Base-by-base conservation (phyloP, 2,113 vertebrate species). In the Cichladusa arquata region DNA sequence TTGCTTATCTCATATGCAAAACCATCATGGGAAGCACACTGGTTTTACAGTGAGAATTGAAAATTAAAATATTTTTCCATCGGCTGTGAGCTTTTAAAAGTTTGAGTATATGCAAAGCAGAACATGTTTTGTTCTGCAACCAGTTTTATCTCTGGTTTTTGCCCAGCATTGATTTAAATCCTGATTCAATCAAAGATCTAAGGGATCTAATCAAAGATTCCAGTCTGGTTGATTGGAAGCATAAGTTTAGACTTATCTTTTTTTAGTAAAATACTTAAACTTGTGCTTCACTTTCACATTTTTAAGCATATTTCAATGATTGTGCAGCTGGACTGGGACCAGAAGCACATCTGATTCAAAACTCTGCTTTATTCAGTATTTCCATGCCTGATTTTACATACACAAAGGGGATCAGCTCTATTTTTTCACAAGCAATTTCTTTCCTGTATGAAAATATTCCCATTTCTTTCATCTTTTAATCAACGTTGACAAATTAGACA, bases 391-490 rank as follows among this genome's bases (percentile, higher is more conserved):
- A 66, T 88, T 95, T 93, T 92, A 84, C 42, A 42, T 40, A 74
- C 57, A 45, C 60, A 86, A 83, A 86, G 36, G 72, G 19, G 29
- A 91, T 53, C 61, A 1, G 61, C 36, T 88, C 86, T 90, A 12
- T 77, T 96, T 97, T 97, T 81, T 86, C 86, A 40, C 74, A 92
- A 91, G 86, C 88, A 93, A 80, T 93, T 92, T 96, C 70, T 81
- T 82, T 72, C 70, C 81, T 5, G 4, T 85, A 51, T 93, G 74
- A 93, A 96, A 96, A 93, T 81, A 95, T 50, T 82, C 90, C 67
- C 33, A 18, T 94, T 97, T 95, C 94, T 96, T 97, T 94, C 61
- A 91, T 95, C 88, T 94, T 92, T 96, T 96, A 94, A 96, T 97
- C 96, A 95, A 86, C 94, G 92, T 82, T 93, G 92, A 93, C 89